Percentiles rank a stretch among this genome's conserved stretches.
phyloP scores from a whole-genome alignment of 2,113 vertebrate species.

The Nothobranchius furzeri region DNA sequence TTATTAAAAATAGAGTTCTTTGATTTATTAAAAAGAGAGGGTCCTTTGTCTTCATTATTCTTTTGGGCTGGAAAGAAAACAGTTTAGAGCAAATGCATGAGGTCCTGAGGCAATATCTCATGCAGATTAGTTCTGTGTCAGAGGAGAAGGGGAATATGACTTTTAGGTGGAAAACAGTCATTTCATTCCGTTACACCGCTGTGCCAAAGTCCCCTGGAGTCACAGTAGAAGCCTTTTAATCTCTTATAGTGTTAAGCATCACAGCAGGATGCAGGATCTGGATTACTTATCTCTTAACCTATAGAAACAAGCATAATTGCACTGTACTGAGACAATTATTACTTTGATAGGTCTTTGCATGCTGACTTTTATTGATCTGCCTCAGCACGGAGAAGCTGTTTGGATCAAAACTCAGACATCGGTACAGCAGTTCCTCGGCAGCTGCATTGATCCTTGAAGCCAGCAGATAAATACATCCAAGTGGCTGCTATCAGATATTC shows the following conservation, averaged over 20 bases:
- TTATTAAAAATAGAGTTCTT: no score
- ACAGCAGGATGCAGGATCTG: constrained; percentile 13
- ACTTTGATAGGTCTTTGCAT: constrained; percentile 12
- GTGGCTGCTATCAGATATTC: constrained; percentile 31
- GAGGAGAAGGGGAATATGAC: no score
- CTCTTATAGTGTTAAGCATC: constrained; percentile 27
- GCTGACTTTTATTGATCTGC: constrained; percentile 13
- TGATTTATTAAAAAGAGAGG: no score
- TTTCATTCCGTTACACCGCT: neutral
- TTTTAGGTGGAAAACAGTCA: no score
- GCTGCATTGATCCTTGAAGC: constrained; percentile 66
- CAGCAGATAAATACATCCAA: constrained; percentile 46
- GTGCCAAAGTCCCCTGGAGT: constrained; percentile 34
- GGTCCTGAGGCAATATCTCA: no score
- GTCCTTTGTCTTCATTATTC: no score
- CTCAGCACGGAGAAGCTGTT: constrained; percentile 16
- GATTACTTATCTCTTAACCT: constrained; percentile 24
- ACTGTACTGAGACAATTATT: constrained; percentile 28
- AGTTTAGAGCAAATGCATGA: no score
- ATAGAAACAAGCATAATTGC: constrained; percentile 25
- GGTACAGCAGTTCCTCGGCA: constrained; percentile 11
- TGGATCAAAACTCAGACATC: constrained; percentile 12
- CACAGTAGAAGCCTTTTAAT: constrained; percentile 15
- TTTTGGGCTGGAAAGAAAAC: no score
- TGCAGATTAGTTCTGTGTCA: no score